Evolutionary conservation across 2,113 vertebrate genomes (phyloP).

Genomic region (Pipa parva): DNA sequence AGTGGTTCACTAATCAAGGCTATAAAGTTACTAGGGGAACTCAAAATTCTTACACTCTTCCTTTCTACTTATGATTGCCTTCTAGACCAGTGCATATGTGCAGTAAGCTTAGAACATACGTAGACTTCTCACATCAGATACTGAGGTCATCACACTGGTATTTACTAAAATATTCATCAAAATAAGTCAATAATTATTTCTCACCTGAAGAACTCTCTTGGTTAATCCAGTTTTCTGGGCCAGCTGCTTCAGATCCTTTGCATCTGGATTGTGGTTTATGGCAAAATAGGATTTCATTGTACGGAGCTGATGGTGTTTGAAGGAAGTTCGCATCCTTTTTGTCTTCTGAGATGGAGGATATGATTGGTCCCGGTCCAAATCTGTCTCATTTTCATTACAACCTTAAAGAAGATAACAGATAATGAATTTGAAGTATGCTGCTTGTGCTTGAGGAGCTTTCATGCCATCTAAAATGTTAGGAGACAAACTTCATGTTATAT

Average conservation of each 20-base stretch:
- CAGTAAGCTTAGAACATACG: no score
- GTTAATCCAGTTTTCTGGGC: conserved; percentile 99
- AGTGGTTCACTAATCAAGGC: no score
- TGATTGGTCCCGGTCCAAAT: conserved; percentile 94
- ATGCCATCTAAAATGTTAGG: no score
- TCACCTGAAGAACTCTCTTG: conserved; percentile 99
- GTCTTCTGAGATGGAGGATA: conserved; percentile 96
- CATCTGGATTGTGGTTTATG: conserved; percentile 98
- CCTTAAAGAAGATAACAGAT: conserved; percentile 60
- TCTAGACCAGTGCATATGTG: no score
- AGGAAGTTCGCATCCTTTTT: conserved; percentile 98
- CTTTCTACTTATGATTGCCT: no score
- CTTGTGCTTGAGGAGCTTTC: no score
- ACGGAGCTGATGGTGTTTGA: conserved; percentile 98
- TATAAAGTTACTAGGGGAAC: no score
- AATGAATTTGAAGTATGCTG: background rate
- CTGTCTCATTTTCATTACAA: conserved; percentile 95
- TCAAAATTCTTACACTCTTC: no score
- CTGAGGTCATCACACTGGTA: background rate
- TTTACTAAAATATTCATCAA: no score
- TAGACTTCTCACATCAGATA: no score
- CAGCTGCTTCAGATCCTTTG: conserved; percentile 99
- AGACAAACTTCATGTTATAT: no score
- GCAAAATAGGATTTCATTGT: conserved; percentile 99
- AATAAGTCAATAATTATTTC: conserved; percentile 45